Percentiles rank a stretch among this genome's conserved stretches.
Evolutionary conservation across 2,113 vertebrate genomes (phyloP).

Genomic region (Aphyosemion australe): DNA sequence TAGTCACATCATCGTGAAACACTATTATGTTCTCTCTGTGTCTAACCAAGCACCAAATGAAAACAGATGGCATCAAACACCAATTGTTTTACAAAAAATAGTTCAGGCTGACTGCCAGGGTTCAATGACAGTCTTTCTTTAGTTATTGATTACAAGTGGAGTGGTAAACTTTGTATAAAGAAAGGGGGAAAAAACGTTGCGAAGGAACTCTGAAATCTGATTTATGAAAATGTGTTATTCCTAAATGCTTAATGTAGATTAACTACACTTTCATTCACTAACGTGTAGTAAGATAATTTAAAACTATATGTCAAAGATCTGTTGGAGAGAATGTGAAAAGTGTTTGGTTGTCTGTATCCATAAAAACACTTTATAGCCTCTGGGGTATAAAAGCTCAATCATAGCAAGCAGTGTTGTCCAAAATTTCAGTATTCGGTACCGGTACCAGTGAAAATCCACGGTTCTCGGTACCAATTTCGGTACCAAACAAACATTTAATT

Average conservation of each 20-base stretch:
- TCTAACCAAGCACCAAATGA: constrained; percentile 11
- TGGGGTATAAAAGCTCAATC: background rate
- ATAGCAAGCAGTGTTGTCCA: no score
- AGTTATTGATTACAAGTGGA: constrained; percentile 14
- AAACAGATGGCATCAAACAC: background rate
- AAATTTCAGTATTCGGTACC: no score
- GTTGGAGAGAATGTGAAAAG: background rate
- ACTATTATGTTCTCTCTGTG: constrained; percentile 10
- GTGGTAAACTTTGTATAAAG: background rate
- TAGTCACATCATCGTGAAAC: background rate
- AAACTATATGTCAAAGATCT: background rate
- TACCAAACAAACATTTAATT: no score
- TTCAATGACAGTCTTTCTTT: background rate
- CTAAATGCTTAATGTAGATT: no score
- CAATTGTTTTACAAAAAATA: constrained; percentile 17
- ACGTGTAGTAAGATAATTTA: background rate
- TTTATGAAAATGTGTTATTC: no score
- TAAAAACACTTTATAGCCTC: background rate
- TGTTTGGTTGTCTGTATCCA: background rate
- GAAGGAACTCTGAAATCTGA: no score
- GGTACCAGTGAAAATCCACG: no score
- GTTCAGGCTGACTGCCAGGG: constrained; percentile 24
- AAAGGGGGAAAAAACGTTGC: no score
- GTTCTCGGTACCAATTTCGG: no score
- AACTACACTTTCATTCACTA: no score